A percentile compares a stretch with the other conserved stretches of the same genome.
These are phyloP conservation scores for Orchesella cincta DNA, from an alignment of 1,140 invertebrate genomes.

Conservation along the genomic window DNA sequence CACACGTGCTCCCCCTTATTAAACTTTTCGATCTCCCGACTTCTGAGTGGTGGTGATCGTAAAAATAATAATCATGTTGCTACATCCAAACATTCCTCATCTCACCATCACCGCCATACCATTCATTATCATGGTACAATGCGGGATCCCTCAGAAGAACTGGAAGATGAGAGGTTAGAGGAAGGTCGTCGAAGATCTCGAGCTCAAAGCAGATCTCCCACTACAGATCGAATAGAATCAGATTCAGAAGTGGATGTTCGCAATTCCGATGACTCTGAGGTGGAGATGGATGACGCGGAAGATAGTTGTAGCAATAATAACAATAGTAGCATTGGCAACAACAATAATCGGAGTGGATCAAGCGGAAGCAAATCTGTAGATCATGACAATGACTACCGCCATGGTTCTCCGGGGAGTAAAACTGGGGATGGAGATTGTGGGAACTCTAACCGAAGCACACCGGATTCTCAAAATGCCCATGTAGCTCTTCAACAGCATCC, in stretches of 20 bases:
- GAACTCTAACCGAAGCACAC: conserved; percentile 21
- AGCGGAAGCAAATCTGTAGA: conserved; percentile 19
- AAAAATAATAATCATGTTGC: conserved; percentile 39
- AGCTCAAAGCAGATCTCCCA: neutral
- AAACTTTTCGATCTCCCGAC: conserved; percentile 50
- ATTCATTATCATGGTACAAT: conserved; percentile 19
- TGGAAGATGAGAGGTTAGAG: conserved; percentile 33
- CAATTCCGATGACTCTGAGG: conserved; percentile 18
- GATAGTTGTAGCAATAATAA: conserved; percentile 28
- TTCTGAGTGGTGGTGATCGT: conserved; percentile 42
- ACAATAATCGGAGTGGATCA: conserved; percentile 7
- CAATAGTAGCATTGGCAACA: neutral
- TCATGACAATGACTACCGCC: conserved; percentile 21
- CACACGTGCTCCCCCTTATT: conserved; percentile 39
- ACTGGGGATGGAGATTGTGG: conserved; percentile 4
- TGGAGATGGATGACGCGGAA: conserved; percentile 42
- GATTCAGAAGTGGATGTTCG: conserved; percentile 41
- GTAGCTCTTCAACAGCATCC: neutral
- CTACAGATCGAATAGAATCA: neutral
- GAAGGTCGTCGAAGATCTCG: neutral
- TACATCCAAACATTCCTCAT: neutral
- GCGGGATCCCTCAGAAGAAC: conserved; percentile 26
- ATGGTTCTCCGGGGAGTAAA: conserved; percentile 6
- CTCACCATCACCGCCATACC: conserved; percentile 7
- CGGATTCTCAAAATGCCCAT: conserved; percentile 27